phyloP scores from a whole-genome alignment of 2,113 vertebrate genomes.

The Hemiscyllium ocellatum region DNA sequence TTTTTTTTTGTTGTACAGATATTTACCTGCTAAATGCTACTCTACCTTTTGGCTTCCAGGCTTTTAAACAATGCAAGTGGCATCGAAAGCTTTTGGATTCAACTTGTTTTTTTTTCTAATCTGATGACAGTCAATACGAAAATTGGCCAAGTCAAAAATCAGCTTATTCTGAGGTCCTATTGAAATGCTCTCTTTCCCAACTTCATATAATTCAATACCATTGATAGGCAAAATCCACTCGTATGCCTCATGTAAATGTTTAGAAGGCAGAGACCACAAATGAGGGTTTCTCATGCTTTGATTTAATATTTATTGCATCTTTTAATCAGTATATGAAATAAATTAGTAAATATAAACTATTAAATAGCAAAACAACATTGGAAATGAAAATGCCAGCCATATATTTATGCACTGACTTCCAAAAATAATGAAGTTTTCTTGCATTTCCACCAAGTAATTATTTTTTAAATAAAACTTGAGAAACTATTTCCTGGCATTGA shows the following conservation, averaged over 20 bases:
- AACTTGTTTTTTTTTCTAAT: neutral
- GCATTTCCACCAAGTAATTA: constrained; percentile 27
- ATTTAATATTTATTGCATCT: constrained; percentile 35
- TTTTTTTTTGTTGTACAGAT: constrained; percentile 30
- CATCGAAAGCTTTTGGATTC: neutral
- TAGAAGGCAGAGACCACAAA: constrained; percentile 18
- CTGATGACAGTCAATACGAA: neutral
- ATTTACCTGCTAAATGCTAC: constrained; percentile 22
- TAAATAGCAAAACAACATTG: constrained; percentile 32
- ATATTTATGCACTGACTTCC: constrained; percentile 36
- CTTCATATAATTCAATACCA: neutral
- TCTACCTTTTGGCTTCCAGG: constrained; percentile 8
- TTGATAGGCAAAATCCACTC: neutral
- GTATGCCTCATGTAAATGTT: constrained; percentile 35
- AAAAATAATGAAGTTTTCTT: constrained; percentile 33
- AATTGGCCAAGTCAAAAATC: neutral
- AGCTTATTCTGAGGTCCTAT: neutral
- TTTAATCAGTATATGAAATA: constrained; percentile 26
- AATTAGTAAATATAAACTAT: constrained; percentile 21
- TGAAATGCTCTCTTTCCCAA: neutral
- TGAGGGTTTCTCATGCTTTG: constrained; percentile 24
- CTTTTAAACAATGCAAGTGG: neutral
- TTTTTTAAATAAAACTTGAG: constrained; percentile 25
- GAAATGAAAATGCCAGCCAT: constrained; percentile 31
- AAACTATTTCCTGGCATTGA: constrained; percentile 36